phyloP scores from a whole-genome alignment of 2,113 vertebrate genomes.

The Chroicocephalus ridibundus region DNA sequence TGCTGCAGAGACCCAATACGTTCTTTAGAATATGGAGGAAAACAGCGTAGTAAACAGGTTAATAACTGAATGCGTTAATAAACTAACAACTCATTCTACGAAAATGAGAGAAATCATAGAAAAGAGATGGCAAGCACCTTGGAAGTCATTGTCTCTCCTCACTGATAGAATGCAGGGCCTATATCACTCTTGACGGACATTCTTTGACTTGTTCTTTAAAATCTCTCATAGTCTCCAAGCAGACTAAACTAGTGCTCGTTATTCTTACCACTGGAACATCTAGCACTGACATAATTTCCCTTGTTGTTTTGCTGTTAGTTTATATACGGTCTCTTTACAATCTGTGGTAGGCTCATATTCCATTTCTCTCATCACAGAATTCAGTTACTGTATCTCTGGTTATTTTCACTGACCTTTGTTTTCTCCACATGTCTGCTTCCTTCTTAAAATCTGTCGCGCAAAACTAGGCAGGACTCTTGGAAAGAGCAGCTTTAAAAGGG shows the following conservation, averaged over 20 bases:
- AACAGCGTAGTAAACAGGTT: not conserved
- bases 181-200: not conserved
- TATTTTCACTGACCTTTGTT: not conserved
- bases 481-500: not conserved
- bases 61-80: not conserved
- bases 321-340: not conserved
- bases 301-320: not conserved
- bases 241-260: not conserved
- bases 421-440: not conserved
- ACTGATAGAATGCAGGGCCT: not conserved
- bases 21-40: not conserved
- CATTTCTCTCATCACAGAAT: not conserved
- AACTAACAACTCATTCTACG: not conserved
- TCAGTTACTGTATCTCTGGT: not conserved
- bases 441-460: not conserved
- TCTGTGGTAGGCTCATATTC: not conserved
- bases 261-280: not conserved
- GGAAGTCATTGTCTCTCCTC: not conserved
- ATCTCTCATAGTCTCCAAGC: not conserved
- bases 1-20: not conserved
- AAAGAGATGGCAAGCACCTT: not conserved
- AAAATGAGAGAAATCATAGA: not conserved
- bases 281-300: not conserved
- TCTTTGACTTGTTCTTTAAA: not conserved
- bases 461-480: not conserved